A percentile compares a stretch with the other conserved stretches of the same genome.
Conservation (phyloP, 2,888 invertebrate species). For the Pelosia muscerda region DNA sequence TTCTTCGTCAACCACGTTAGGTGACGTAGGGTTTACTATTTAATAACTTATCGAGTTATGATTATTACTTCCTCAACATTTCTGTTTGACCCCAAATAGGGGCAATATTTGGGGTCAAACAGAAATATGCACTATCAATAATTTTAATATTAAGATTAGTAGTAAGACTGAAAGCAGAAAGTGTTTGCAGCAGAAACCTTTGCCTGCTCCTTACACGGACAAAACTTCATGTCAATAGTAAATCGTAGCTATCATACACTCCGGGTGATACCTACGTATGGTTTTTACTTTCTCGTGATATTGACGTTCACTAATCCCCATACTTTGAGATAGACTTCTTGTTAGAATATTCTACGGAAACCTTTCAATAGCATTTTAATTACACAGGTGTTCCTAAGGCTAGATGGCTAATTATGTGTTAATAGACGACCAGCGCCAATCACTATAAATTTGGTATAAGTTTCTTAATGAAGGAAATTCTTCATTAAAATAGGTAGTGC, state of each 20-base stretch:
- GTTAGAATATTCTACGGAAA: background rate
- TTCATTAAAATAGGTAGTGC: background rate
- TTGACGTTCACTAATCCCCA: background rate
- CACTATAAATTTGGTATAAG: too few species aligned
- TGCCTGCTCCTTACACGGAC: background rate
- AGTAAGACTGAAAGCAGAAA: background rate
- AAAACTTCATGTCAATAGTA: background rate
- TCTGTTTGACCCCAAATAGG: background rate
- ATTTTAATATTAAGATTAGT: background rate
- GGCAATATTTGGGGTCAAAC: too few species aligned
- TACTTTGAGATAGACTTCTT: background rate
- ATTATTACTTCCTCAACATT: background rate
- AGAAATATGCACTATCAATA: too few species aligned
- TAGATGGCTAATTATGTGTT: background rate
- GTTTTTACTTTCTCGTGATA: background rate
- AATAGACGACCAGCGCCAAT: background rate
- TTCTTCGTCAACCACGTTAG: background rate
- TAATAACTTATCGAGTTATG: background rate
- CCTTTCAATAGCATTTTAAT: slow-evolving; percentile 3
- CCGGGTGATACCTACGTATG: too few species aligned
- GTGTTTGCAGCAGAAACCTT: background rate
- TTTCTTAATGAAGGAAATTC: background rate
- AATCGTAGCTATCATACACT: background rate
- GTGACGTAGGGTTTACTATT: background rate
- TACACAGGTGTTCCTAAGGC: background rate